A percentile compares a stretch with the other conserved stretches of the same genome.
phyloP scores from a whole-genome alignment of 2,113 vertebrate species.

The Gobiocypris rarus region DNA sequence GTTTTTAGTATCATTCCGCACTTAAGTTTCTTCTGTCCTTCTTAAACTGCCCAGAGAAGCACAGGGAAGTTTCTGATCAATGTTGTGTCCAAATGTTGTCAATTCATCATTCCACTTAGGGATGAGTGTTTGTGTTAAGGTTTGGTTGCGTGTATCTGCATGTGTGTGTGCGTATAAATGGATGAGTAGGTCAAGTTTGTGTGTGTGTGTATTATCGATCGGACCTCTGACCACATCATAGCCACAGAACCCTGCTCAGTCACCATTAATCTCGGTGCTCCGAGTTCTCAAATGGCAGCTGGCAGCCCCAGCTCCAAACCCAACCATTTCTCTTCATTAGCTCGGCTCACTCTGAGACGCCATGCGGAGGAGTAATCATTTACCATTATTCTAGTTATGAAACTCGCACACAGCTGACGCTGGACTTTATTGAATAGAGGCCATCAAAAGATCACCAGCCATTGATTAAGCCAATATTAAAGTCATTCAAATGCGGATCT shows the following conservation, averaged over 20 bases:
- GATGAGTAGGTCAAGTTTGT: constrained; percentile 29
- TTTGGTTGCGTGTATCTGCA: background rate
- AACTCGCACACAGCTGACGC: constrained; percentile 82
- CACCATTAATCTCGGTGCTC: constrained; percentile 78
- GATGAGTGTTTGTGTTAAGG: constrained; percentile 61
- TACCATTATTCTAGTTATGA: constrained; percentile 90
- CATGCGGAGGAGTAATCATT: constrained; percentile 80
- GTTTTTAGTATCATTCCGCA: constrained; percentile 41
- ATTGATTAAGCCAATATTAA: constrained; percentile 99
- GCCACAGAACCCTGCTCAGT: constrained; percentile 71
- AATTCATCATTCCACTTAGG: constrained; percentile 74
- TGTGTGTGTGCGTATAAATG: background rate
- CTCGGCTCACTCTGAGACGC: constrained; percentile 75
- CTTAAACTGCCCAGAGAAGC: constrained; percentile 51
- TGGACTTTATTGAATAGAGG: constrained; percentile 90
- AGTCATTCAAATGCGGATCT: constrained; percentile 93
- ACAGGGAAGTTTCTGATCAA: constrained; percentile 67
- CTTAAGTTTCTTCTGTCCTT: constrained; percentile 58
- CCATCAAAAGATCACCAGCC: constrained; percentile 97
- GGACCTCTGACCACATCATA: constrained; percentile 75
- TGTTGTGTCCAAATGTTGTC: constrained; percentile 71
- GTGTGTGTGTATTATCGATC: constrained; percentile 73
- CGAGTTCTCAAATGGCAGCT: constrained; percentile 78
- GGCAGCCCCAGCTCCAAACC: constrained; percentile 75
- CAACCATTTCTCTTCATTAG: constrained; percentile 84